Base-by-base conservation (phyloP, 2,888 invertebrate species). In the Drosophila lutescens region DNA sequence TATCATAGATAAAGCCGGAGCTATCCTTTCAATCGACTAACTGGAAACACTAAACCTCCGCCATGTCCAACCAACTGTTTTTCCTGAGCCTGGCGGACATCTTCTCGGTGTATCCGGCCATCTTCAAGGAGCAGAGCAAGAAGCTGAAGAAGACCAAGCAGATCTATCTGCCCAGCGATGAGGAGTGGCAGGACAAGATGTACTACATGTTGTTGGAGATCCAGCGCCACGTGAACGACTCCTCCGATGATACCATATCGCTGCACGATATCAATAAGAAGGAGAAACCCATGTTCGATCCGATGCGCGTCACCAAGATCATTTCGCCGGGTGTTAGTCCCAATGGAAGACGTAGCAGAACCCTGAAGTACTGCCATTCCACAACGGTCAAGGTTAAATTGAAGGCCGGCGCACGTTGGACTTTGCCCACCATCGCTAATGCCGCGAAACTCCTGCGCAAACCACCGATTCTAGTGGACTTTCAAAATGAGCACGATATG, bases 51-150 rank as follows among this genome's bases (percentile, higher is more conserved):
- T n/a, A 6, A 30, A 6, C 0, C 23, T 41, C 2, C 15, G 47
- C 12, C 30, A 91, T 92, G 91, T 73, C 91, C 41, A 91, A 90
- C 76, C 90, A 91, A 60, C 76, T 92, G 13, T 91, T 92, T 69
- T 90, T 91, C 63, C 84, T 92, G 46, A 91, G 91, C 57, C 80
- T 91, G 66, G 92, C 92, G 17, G 91, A 95, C 85, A 93, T 95
- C 46, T 95, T 96, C 88, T 93, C 93, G 15, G 93, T 95, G 7
- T 95, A 96, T 85, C 95, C 95, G 1, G 94, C 93, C 81, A 92
- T 95, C 2, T 93, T 96, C 90, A 94, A 94, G 1, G 93, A 94
- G 66, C 91, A 95, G 76, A 91, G 95, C 50, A 89, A 93, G 1
- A 77, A 78, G 15, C 92, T 90, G 2, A 93, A 94, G 82, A 91